phyloP scores from a whole-genome alignment of 2,797 vertebrate genomes.

The Trichosurus vulpecula region DNA sequence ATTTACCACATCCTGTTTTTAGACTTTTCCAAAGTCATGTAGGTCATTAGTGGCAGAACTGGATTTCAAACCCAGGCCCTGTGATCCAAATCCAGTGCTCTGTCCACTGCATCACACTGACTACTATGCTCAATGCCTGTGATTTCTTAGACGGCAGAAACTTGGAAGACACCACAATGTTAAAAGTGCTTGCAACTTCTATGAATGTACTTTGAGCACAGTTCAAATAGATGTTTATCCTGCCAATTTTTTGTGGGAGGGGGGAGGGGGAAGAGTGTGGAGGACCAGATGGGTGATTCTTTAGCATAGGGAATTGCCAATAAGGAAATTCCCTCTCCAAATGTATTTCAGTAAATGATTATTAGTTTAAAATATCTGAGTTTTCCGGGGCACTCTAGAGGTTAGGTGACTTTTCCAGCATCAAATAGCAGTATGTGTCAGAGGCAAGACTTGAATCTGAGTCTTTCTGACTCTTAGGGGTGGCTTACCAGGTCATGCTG shows the following conservation, averaged over 20 bases:
- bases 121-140: background rate
- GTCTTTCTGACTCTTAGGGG: background rate
- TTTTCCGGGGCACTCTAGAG: background rate
- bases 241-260: no score
- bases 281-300: background rate
- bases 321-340: background rate
- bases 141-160: background rate
- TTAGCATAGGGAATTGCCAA: background rate
- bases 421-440: background rate
- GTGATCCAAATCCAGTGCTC: background rate
- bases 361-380: background rate
- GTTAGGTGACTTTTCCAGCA: background rate
- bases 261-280: background rate
- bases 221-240: background rate
- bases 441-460: background rate
- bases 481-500: background rate
- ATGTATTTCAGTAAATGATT: background rate
- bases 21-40: background rate
- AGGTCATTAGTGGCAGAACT: background rate
- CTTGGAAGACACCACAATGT: background rate
- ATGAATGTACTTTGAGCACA: background rate
- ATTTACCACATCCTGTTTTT: background rate
- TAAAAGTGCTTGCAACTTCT: background rate
- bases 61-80: background rate
- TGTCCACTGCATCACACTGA: background rate